Evolutionary conservation across 2,113 vertebrate genomes (phyloP), one percentile per base, ranked within the genome.

Genomic region (Alaudala cheleensis): DNA sequence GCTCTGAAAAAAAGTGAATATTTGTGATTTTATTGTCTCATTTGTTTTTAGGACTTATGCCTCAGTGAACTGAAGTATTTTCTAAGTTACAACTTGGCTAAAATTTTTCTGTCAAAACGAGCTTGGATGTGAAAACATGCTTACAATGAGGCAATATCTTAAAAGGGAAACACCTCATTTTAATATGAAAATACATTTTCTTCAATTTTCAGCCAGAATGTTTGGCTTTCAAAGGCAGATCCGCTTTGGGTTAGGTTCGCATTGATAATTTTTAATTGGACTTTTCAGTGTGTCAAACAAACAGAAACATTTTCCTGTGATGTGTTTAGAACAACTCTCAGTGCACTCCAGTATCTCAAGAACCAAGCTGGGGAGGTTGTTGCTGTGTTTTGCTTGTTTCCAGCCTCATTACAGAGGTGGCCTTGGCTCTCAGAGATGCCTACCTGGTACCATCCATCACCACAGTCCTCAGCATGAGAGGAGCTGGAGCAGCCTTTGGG

Each of bases 211-310:
- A 58, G 9, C 6, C 34, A 78, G 42, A 70, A 70, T 40, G 10
- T 67, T 87, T 86, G 65, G 2, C 24, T 92, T 81, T 81, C 72
- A 71, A 84, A 94, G 14, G 28, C 39, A 73, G 23, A 44, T 12
- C 1, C 0, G 0, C 7, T 86, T 88, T 57, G 42, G 21, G 3
- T 45, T 90, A 70, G 15, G 11, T 70, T 73, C 0, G 0, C 9
- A 21, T 65, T 86, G 37, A 49, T 80, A 45, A 9, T 23, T 86
- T 83, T 94, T 47, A 81, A 29, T 70, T 70, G 67, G 64, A 50
- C 7, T 90, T 86, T 81, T 90, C 51, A 58, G 4, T 51, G 4
- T 51, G 65, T 56, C 9, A 9, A 76, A 54, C 4, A 71, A 70
- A 60, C 18, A 5, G 51, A 69, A 93, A 73, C 3, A 37, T 74